These are phyloP conservation scores for Phalacrocorax aristotelis DNA, from an alignment of 2,113 vertebrate genomes.

Conservation along the genomic window DNA sequence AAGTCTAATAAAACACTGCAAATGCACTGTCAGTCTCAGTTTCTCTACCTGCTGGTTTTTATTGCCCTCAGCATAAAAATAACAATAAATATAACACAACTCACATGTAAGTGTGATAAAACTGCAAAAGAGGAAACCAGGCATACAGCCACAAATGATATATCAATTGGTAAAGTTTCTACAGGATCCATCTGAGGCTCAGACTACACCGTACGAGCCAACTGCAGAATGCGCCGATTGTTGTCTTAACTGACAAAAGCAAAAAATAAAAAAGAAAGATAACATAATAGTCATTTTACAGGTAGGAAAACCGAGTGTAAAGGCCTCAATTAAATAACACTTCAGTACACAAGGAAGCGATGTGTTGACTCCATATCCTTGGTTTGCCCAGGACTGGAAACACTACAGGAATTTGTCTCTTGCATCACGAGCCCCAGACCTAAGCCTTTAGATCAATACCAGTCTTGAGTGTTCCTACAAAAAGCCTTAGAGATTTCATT, in stretches of 20 bases:
- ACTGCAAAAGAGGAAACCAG: background rate
- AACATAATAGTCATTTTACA: background rate
- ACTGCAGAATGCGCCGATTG: background rate
- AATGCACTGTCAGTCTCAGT: background rate
- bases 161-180: background rate
- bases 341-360: fast-evolving
- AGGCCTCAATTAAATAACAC: background rate
- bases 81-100: background rate
- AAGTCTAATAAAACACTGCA: background rate
- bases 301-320: fast-evolving
- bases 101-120: background rate
- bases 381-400: background rate
- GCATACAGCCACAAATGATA: background rate
- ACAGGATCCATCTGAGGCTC: background rate
- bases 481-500: background rate
- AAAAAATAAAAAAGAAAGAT: fast-evolving
- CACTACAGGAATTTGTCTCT: background rate
- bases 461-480: background rate
- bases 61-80: background rate
- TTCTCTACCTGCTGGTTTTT: background rate
- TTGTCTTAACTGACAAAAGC: background rate
- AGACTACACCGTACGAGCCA: fast-evolving
- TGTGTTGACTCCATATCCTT: background rate
- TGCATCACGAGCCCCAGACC: background rate
- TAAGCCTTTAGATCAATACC: background rate